Evolutionary conservation across 2,113 vertebrate species (phyloP).

Genomic region (Hippocampus comes): DNA sequence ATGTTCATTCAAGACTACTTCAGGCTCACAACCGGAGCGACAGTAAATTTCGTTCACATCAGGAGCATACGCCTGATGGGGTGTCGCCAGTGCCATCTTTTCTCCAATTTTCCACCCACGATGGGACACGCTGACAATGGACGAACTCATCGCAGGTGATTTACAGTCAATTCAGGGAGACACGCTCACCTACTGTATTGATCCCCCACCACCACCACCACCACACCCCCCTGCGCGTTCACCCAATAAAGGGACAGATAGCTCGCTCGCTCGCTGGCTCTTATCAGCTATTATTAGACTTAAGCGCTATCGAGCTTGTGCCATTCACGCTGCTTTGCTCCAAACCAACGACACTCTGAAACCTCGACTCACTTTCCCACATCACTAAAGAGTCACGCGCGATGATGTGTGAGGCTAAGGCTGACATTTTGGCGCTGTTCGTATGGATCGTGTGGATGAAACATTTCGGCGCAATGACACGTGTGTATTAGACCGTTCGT

Average conservation of each 20-base stretch:
- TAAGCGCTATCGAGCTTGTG: slow-evolving; percentile 7
- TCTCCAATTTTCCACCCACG: background rate
- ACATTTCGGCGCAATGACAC: too few species aligned
- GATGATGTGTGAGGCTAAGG: background rate
- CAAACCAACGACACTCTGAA: background rate
- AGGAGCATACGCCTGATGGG: background rate
- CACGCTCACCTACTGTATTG: slow-evolving; percentile 43
- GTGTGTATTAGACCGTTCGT: too few species aligned
- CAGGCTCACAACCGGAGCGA: background rate
- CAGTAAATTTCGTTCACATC: background rate
- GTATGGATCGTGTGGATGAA: too few species aligned
- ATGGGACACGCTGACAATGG: slow-evolving; percentile 11
- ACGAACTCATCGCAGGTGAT: slow-evolving; percentile 28
- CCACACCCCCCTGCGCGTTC: background rate
- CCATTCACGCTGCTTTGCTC: background rate
- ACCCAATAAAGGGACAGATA: slow-evolving; percentile 27
- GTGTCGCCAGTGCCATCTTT: slow-evolving; percentile 4
- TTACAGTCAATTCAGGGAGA: slow-evolving; percentile 36
- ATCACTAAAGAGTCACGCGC: background rate
- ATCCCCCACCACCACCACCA: slow-evolving; percentile 17
- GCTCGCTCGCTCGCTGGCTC: slow-evolving; percentile 36
- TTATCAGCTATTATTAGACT: slow-evolving; percentile 31
- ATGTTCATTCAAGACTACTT: too few species aligned
- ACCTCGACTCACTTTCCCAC: background rate
- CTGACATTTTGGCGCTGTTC: background rate